phyloP scores from a whole-genome alignment of 2,888 invertebrate genomes.

The Hydroisotoma schaefferi region DNA sequence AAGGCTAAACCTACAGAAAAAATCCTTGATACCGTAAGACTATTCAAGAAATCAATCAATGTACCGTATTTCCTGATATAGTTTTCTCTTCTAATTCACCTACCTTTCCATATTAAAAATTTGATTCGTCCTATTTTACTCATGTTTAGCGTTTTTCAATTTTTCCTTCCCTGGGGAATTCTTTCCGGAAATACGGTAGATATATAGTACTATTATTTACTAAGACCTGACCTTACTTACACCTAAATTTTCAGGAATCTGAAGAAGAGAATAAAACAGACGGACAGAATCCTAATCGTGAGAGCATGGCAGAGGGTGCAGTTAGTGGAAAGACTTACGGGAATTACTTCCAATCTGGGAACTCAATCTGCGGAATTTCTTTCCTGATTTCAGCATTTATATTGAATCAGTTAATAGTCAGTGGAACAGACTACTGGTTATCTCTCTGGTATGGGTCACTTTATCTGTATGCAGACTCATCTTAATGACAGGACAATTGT shows the following conservation, averaged over 20 bases:
- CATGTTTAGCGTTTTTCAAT: too few relatives aligned
- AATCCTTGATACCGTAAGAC: too few relatives aligned
- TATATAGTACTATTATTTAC: too few relatives aligned
- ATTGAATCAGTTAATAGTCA: constrained; percentile 51
- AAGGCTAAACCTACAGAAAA: neutral
- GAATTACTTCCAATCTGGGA: constrained; percentile 47
- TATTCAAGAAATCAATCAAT: neutral
- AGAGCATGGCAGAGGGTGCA: constrained; percentile 41
- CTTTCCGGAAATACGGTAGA: too few relatives aligned
- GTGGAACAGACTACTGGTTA: constrained; percentile 54
- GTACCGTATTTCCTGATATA: neutral
- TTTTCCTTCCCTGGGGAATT: too few relatives aligned
- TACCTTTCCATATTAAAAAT: neutral
- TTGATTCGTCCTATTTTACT: neutral
- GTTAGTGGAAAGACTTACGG: constrained; percentile 54
- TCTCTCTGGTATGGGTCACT: constrained; percentile 51
- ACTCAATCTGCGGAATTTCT: constrained; percentile 28
- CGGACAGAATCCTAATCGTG: constrained; percentile 22
- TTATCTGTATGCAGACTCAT: neutral
- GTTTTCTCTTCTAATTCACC: neutral
- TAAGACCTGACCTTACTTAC: too few relatives aligned
- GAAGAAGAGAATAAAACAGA: constrained; percentile 17
- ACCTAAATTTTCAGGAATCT: too few relatives aligned
- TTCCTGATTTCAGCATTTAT: constrained; percentile 53
- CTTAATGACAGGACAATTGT: neutral